phyloP scores from a whole-genome alignment of 2,888 invertebrate species.

The Cantharis nigra region DNA sequence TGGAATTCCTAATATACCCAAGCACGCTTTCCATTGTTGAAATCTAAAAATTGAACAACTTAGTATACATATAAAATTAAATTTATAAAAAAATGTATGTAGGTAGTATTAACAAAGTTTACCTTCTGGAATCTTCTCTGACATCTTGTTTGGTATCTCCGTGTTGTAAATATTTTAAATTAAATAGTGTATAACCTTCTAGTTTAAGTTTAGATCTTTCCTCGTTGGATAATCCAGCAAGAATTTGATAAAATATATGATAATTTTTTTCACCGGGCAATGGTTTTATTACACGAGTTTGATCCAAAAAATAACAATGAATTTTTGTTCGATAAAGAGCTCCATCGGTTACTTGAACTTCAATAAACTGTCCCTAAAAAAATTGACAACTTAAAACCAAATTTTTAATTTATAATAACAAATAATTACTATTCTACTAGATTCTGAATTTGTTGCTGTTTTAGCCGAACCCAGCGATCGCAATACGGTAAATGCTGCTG shows the following conservation, averaged over 20 bases:
- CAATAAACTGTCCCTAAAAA: conserved; percentile 89
- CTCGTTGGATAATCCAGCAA: conserved; percentile 84
- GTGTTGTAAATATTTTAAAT: conserved; percentile 78
- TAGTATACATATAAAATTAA: not conserved
- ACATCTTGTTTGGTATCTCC: conserved; percentile 76
- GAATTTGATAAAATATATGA: conserved; percentile 95
- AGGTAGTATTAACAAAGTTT: conserved; percentile 20
- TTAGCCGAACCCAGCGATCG: conserved; percentile 90
- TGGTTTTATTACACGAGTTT: conserved; percentile 87
- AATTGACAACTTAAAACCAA: not conserved
- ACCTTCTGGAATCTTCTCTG: conserved; percentile 68
- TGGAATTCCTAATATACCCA: conserved; percentile 90
- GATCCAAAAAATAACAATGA: conserved; percentile 94
- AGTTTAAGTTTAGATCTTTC: conserved; percentile 86
- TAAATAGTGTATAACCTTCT: conserved; percentile 81
- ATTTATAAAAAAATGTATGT: not conserved
- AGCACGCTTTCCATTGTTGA: conserved; percentile 90
- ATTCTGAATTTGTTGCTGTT: conserved; percentile 88
- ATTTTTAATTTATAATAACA: not conserved
- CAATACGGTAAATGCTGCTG: conserved; percentile 93
- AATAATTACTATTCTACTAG: conserved; percentile 84
- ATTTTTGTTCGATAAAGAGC: conserved; percentile 94
- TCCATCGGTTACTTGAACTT: conserved; percentile 94
- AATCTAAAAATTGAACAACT: conserved; percentile 60
- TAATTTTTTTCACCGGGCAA: conserved; percentile 90